phyloP scores from a whole-genome alignment of 1,140 invertebrate species.

The Dendrolimus kikuchii region DNA sequence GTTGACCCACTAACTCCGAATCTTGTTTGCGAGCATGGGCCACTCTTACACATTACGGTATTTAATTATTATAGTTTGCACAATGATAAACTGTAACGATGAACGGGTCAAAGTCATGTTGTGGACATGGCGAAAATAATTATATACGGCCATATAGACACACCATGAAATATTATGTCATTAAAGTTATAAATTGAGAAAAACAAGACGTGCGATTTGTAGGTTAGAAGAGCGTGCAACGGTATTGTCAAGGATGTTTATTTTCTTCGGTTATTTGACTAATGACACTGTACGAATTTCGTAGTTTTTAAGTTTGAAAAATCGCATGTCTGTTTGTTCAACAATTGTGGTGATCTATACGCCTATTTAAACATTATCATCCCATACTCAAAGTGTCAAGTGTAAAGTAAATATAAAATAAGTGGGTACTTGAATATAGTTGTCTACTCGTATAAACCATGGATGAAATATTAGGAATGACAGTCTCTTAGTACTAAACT shows the following conservation, averaged over 20 bases:
- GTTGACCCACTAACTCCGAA: conserved; percentile 47
- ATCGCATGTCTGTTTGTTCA: no score
- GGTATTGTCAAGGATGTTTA: background rate
- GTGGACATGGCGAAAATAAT: conserved; percentile 20
- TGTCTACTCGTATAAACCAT: no score
- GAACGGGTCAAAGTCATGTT: conserved; percentile 47
- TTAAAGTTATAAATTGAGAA: conserved; percentile 19
- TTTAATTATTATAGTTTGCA: conserved; percentile 35
- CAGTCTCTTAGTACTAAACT: no score
- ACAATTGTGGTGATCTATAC: no score
- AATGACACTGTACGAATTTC: no score
- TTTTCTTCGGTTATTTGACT: no score
- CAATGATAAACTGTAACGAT: conserved; percentile 35
- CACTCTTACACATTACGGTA: conserved; percentile 53
- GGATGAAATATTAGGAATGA: no score
- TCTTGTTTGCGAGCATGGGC: conserved; percentile 25
- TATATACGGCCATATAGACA: conserved; percentile 22
- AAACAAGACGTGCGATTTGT: conserved; percentile 10
- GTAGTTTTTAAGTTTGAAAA: no score
- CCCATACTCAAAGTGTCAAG: no score
- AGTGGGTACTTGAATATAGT: no score
- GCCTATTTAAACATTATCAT: no score
- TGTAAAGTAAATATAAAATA: no score
- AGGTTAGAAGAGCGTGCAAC: conserved; percentile 21
- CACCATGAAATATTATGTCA: conserved; percentile 27